Evolutionary conservation across 2,888 invertebrate genomes (phyloP).

Genomic region (Matsumyia berberina): DNA sequence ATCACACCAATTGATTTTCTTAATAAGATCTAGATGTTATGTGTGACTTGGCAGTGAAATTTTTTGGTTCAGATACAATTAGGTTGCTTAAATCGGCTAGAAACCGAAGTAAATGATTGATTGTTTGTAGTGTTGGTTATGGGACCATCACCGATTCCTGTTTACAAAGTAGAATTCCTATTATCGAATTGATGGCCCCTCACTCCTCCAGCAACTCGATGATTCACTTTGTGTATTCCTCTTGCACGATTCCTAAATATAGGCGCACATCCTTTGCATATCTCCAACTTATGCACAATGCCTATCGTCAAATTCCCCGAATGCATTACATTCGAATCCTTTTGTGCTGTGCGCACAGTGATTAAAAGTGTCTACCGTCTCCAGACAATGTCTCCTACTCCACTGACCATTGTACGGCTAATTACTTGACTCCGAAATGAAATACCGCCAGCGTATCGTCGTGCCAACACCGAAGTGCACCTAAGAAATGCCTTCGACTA

Average conservation of each 20-base stretch:
- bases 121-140: no score
- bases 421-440: slow-evolving; percentile 70
- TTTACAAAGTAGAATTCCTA: no score
- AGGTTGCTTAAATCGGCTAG: background rate
- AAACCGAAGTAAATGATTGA: no score
- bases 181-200: background rate
- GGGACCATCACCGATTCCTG: no score
- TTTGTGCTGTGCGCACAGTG: slow-evolving; percentile 3
- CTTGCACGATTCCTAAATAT: slow-evolving; percentile 11
- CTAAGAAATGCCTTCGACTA: slow-evolving; percentile 38
- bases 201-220: background rate
- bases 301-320: slow-evolving; percentile 18
- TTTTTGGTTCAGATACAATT: slow-evolving; percentile 1
- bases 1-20: slow-evolving; percentile 13
- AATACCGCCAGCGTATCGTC: slow-evolving; percentile 45
- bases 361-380: slow-evolving; percentile 28
- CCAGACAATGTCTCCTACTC: slow-evolving; percentile 54
- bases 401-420: slow-evolving; percentile 68
- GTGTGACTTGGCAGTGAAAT: background rate
- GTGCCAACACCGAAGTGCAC: slow-evolving; percentile 63
- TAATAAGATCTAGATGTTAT: slow-evolving; percentile 4
- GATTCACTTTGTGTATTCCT: background rate
- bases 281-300: slow-evolving; percentile 7
- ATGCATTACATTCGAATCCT: slow-evolving; percentile 44
- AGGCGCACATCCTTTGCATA: slow-evolving; percentile 46